phyloP scores from a whole-genome alignment of 1,140 invertebrate species.

The Drosophila fuyamai region DNA sequence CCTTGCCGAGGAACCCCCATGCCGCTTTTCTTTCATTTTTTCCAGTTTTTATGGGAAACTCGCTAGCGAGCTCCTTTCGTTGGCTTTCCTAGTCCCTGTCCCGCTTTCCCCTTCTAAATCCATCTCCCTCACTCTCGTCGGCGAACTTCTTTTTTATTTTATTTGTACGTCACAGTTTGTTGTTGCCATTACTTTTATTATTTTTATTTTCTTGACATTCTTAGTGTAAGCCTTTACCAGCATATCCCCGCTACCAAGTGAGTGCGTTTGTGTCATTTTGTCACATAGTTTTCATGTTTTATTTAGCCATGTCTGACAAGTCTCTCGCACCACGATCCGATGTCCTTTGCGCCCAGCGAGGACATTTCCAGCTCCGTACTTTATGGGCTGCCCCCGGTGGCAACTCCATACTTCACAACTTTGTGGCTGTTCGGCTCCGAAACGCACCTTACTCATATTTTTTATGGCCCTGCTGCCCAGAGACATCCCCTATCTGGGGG shows the following conservation, averaged over 20 bases:
- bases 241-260: neutral
- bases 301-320: conserved; percentile 60
- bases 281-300: conserved; percentile 82
- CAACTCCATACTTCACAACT: conserved; percentile 47
- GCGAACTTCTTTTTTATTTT: conserved; percentile 47
- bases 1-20: conserved; percentile 1
- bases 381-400: conserved; percentile 37
- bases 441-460: conserved; percentile 51
- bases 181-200: conserved; percentile 75
- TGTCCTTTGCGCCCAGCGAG: conserved; percentile 12
- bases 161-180: conserved; percentile 75
- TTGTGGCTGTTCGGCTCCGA: conserved; percentile 24
- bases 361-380: conserved; percentile 4
- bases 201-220: conserved; percentile 77
- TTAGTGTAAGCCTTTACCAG: conserved; percentile 49
- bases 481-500: conserved; percentile 28
- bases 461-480: conserved; percentile 35
- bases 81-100: neutral
- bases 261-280: conserved; percentile 62
- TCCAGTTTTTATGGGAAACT: conserved; percentile 34
- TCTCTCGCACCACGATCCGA: conserved; percentile 24
- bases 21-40: conserved; percentile 17
- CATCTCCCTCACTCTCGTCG: conserved; percentile 1
- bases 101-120: neutral
- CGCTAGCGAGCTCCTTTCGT: conserved; percentile 35